Conservation (phyloP, 2,888 invertebrate genomes). For the Allolobophora icterica region DNA sequence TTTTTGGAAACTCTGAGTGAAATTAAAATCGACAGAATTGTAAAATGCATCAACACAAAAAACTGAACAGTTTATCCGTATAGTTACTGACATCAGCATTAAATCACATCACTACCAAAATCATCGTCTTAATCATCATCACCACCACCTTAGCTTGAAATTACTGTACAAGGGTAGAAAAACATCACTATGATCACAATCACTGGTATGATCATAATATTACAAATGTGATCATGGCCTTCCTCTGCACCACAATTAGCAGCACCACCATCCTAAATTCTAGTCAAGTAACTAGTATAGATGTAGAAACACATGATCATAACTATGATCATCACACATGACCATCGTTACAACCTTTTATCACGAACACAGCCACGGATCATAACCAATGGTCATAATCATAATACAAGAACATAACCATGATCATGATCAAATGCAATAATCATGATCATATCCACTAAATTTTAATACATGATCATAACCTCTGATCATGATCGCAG, state of each 20-base stretch:
- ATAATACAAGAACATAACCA: background rate
- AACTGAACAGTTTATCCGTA: background rate
- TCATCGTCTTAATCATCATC: background rate
- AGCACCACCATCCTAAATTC: background rate
- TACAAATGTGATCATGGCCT: background rate
- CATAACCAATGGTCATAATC: background rate
- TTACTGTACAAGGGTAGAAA: background rate
- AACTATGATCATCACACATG: too few species aligned
- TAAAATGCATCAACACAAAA: conserved; percentile 11
- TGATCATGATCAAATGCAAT: too few species aligned
- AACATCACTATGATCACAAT: background rate
- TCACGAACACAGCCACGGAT: too few species aligned
- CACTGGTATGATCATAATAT: background rate
- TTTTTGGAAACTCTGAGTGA: background rate
- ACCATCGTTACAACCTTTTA: too few species aligned
- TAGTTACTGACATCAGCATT: background rate
- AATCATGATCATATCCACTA: too few species aligned
- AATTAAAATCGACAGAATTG: conserved; percentile 1
- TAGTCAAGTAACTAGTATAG: background rate
- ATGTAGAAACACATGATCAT: conserved; percentile 4
- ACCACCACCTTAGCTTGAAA: background rate
- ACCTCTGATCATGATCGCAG: too few species aligned
- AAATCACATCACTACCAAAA: too few species aligned
- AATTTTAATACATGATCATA: background rate
- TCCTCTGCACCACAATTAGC: background rate